Conservation (phyloP, 2,888 invertebrate genomes). For the Apamea monoglypha region DNA sequence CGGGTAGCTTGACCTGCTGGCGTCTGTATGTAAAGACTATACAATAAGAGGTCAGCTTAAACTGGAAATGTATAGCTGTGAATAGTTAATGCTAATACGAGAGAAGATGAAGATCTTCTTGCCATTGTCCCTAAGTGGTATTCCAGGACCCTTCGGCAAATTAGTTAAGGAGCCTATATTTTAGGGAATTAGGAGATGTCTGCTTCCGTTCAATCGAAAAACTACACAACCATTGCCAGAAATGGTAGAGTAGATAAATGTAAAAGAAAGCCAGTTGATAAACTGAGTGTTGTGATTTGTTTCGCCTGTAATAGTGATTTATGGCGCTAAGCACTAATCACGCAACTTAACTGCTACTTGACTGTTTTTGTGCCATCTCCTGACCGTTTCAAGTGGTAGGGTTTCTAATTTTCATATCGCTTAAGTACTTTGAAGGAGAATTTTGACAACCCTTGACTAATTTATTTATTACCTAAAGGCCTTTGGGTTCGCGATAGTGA, state of each 20-base stretch:
- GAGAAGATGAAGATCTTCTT: neutral
- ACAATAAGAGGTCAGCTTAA: neutral
- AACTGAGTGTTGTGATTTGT: constrained; percentile 37
- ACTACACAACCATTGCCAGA: neutral
- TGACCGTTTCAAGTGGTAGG: constrained; percentile 33
- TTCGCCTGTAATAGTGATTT: constrained; percentile 37
- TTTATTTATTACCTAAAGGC: constrained; percentile 36
- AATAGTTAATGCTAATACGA: neutral
- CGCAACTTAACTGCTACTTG: constrained; percentile 31
- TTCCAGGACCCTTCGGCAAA: neutral
- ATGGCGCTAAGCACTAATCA: constrained; percentile 42
- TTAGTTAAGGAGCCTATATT: too few species aligned
- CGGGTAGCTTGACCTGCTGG: too few species aligned
- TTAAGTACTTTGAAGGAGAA: constrained; percentile 20
- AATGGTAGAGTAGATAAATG: neutral
- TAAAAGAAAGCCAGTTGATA: constrained; percentile 30
- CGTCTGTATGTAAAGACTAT: too few species aligned
- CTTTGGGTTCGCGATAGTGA: constrained; percentile 1
- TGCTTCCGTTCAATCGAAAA: neutral
- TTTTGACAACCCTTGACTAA: constrained; percentile 51
- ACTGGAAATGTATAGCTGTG: neutral
- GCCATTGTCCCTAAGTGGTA: neutral
- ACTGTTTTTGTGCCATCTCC: constrained; percentile 43
- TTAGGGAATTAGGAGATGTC: neutral
- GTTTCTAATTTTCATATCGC: constrained; percentile 27